Percentiles rank a stretch among this genome's conserved stretches.
These are phyloP conservation scores for Epinephelus coioides DNA, from an alignment of 2,797 vertebrate genomes.

Conservation along the genomic window DNA sequence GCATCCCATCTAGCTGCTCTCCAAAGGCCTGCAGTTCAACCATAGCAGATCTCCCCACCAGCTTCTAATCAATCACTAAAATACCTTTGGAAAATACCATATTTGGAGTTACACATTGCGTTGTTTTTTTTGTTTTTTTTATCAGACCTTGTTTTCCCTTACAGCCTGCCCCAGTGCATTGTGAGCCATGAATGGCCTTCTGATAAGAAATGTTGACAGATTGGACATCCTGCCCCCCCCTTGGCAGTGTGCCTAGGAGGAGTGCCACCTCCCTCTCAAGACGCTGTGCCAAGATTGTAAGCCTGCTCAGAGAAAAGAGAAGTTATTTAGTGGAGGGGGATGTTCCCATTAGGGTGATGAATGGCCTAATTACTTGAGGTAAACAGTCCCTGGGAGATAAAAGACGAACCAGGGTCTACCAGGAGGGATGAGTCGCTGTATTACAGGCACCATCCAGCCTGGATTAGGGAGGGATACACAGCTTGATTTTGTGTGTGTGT, in stretches of 20 bases:
- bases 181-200: slow-evolving; percentile 44
- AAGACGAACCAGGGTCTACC: slow-evolving; percentile 71
- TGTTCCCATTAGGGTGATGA: slow-evolving; percentile 87
- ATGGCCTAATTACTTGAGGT: slow-evolving; percentile 85
- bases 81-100: slow-evolving; percentile 15
- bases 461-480: slow-evolving; percentile 58
- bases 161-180: slow-evolving; percentile 38
- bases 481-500: slow-evolving; percentile 45
- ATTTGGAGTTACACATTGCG: slow-evolving; percentile 34
- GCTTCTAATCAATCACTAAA: slow-evolving; percentile 39
- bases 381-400: slow-evolving; percentile 82
- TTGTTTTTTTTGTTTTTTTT: slow-evolving; percentile 1
- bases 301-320: slow-evolving; percentile 61
- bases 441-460: slow-evolving; percentile 67
- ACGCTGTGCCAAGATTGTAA: slow-evolving; percentile 60
- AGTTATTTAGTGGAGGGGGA: slow-evolving; percentile 76
- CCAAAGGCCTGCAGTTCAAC: slow-evolving; percentile 15
- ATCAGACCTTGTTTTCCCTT: slow-evolving; percentile 28
- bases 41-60: slow-evolving; percentile 9
- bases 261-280: slow-evolving; percentile 56
- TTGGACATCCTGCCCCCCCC: slow-evolving; percentile 51
- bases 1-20: background rate
- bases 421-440: slow-evolving; percentile 67
- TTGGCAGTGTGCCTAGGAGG: slow-evolving; percentile 49
- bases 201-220: slow-evolving; percentile 71